phyloP scores from a whole-genome alignment of 2,113 vertebrate genomes.

The Heterotilapia buettikoferi region DNA sequence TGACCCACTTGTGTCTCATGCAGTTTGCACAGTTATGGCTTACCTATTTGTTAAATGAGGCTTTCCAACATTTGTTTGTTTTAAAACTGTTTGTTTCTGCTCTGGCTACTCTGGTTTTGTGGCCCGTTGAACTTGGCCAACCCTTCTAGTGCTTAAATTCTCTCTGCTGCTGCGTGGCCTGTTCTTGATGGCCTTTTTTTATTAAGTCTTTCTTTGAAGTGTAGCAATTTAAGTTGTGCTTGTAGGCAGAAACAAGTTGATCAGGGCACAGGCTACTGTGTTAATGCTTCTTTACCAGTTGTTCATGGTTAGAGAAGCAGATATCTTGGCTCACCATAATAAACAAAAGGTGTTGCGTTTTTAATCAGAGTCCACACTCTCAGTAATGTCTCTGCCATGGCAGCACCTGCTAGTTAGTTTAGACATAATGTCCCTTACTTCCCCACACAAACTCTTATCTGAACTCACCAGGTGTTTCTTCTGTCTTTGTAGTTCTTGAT shows the following conservation, averaged over 20 bases:
- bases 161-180: neutral
- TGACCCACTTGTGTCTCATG: slow-evolving; percentile 25
- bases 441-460: neutral
- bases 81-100: neutral
- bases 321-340: neutral
- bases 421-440: neutral
- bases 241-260: neutral
- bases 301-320: neutral
- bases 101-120: neutral
- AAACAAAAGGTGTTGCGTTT: neutral
- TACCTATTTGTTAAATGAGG: neutral
- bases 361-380: neutral
- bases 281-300: neutral
- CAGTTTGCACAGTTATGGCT: neutral
- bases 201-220: neutral
- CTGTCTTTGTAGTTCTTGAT: neutral
- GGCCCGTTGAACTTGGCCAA: neutral
- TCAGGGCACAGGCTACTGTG: neutral
- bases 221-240: neutral
- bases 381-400: neutral
- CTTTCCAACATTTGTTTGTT: neutral
- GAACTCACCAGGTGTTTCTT: slow-evolving; percentile 5
- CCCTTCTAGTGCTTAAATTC: slow-evolving; percentile 49
- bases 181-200: neutral
- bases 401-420: neutral